These are phyloP conservation scores for Apogon talboti DNA, from an alignment of 2,797 vertebrate species.

Conservation along the genomic window DNA sequence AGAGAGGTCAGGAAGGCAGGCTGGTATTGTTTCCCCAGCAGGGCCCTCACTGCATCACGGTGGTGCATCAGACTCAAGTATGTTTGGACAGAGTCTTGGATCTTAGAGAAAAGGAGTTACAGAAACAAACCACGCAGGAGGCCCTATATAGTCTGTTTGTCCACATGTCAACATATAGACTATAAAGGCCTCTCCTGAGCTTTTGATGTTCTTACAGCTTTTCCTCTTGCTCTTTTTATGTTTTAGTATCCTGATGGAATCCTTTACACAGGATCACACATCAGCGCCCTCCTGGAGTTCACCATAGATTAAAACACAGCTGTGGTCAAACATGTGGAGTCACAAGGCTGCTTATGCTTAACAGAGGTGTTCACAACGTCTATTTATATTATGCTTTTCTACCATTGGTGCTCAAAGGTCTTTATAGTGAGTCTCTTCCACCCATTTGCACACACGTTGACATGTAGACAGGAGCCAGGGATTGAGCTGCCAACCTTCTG, in stretches of 20 bases:
- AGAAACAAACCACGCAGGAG: conserved; percentile 57
- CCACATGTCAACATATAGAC: conserved; percentile 55
- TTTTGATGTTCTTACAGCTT: conserved; percentile 42
- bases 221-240: conserved; percentile 19
- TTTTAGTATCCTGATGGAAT: conserved; percentile 30
- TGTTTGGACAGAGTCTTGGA: conserved; percentile 62
- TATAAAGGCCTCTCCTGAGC: conserved; percentile 45
- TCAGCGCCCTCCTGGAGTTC: conserved; percentile 28
- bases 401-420: no score
- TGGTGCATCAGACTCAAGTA: conserved; percentile 63
- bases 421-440: no score
- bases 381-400: conserved; percentile 1
- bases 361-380: background rate
- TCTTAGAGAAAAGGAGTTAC: conserved; percentile 48
- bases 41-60: conserved; percentile 79
- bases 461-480: no score
- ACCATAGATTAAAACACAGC: conserved; percentile 37
- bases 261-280: conserved; percentile 19
- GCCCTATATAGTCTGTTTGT: conserved; percentile 50
- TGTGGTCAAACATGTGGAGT: conserved; percentile 32
- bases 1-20: conserved; percentile 84
- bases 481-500: no score
- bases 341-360: conserved; percentile 21
- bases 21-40: conserved; percentile 79
- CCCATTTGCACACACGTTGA: no score